Evolutionary conservation across 2,113 vertebrate genomes (phyloP).

Genomic region (Saguinus midas): DNA sequence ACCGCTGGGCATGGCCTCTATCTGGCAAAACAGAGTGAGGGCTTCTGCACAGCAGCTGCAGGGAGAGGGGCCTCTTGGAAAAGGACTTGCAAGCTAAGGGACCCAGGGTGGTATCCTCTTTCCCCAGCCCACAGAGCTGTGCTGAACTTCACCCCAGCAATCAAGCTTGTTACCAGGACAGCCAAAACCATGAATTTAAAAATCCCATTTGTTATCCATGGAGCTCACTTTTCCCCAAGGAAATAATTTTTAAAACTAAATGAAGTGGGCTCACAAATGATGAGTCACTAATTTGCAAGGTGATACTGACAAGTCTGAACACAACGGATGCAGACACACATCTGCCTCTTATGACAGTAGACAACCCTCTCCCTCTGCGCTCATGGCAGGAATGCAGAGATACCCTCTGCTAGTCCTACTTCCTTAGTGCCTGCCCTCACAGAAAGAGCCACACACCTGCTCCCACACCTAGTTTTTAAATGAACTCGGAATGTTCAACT

Average conservation of each 20-base stretch:
- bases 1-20: not conserved
- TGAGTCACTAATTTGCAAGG: not conserved
- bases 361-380: not conserved
- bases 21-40: accelerated
- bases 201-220: not conserved
- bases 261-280: not conserved
- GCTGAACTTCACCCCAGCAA: not conserved
- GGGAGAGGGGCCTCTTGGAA: too few species aligned
- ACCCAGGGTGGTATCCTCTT: not conserved
- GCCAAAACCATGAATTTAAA: not conserved
- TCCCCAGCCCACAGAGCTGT: not conserved
- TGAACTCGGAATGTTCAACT: not conserved
- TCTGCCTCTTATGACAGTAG: not conserved
- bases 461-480: not conserved
- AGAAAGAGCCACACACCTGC: too few species aligned
- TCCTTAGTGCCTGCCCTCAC: not conserved
- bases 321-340: accelerated
- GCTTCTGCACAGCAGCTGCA: not conserved
- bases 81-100: not conserved
- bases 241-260: not conserved
- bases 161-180: not conserved
- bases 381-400: not conserved
- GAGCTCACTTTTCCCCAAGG: not conserved
- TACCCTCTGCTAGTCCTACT: not conserved
- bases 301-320: not conserved